These are phyloP conservation scores for Drosophila santomea DNA, from an alignment of 1,140 invertebrate species.

Conservation along the genomic window DNA sequence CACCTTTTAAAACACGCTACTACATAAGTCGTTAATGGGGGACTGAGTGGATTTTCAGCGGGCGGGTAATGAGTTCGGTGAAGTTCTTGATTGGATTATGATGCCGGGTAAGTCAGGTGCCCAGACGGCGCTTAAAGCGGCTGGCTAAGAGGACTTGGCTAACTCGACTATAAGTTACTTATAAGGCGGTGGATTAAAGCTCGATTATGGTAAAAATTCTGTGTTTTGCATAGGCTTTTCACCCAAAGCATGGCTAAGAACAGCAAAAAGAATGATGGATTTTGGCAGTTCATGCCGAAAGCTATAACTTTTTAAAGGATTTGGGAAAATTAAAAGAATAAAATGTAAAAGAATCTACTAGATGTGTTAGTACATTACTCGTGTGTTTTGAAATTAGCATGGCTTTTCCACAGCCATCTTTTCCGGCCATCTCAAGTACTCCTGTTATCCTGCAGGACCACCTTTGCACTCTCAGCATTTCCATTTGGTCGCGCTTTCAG, in stretches of 20 bases:
- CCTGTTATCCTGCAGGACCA: neutral
- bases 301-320: no score
- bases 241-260: no score
- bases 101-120: slow-evolving; percentile 2
- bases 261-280: no score
- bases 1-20: slow-evolving; percentile 45
- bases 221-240: no score
- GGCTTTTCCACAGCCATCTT: no score
- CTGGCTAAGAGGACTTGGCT: neutral
- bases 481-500: slow-evolving; percentile 43
- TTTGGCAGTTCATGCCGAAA: no score
- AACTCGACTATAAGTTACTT: neutral
- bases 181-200: neutral
- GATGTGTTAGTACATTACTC: no score
- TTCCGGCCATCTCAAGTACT: neutral
- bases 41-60: slow-evolving; percentile 30
- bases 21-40: slow-evolving; percentile 48
- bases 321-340: no score
- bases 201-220: no score
- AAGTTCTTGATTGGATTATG: slow-evolving; percentile 49
- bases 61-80: slow-evolving; percentile 41
- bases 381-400: no score
- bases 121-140: slow-evolving; percentile 6
- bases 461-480: slow-evolving; percentile 39
- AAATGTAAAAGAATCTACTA: no score